Base-by-base conservation (phyloP, 2,888 invertebrate genomes). In the Embidobia sp. region DNA sequence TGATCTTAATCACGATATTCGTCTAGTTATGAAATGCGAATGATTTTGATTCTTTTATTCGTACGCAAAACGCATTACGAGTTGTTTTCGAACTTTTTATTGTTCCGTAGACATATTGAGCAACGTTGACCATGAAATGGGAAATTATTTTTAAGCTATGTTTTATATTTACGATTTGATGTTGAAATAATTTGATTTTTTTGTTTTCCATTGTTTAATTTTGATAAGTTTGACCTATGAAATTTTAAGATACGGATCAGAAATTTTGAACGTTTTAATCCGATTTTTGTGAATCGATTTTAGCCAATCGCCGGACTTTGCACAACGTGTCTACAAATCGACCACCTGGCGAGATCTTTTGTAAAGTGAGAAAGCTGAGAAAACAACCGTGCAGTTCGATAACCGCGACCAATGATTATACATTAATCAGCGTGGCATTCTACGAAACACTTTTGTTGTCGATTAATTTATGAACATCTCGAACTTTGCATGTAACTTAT, bases 1-100 rank as follows among this genome's bases (percentile, higher is more conserved):
- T 40, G 70, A 51, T 44, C 26, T 57, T 61, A 29, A 29, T 57
- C 29, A 42, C 29, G 26, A 55, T 48, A 55, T 49, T 55, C 33
- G 26, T 51, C 42, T 49, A 46, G 8, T 55, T 66, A 66, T 46
- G 44, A 44, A 31, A 53, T 44, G 15, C 33, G 18, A 48, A 18
- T 7, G 13, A 1, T 44, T 66, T 53, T 55, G 66, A 55, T 55
- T 66, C 46, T 55, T 66, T 66, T 55, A 66, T 55, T 66, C 66
- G 66, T 66, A 66, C 46, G 33, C n/a, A 15, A 33, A 26, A 57
- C 8, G 42, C 57, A 42, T 10, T n/a, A 40, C n/a, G 53, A 57
- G 16, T 57, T 13, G 37, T 10, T 61, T 61, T 33, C 13, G 18
- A 42, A n/a, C 40, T 26, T 53, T 33, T 48, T 31, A n/a, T n/a